Percentiles rank a stretch among this genome's conserved stretches.
Evolutionary conservation across 2,113 vertebrate species (phyloP).

Genomic region (Peromyscus polionotus): DNA sequence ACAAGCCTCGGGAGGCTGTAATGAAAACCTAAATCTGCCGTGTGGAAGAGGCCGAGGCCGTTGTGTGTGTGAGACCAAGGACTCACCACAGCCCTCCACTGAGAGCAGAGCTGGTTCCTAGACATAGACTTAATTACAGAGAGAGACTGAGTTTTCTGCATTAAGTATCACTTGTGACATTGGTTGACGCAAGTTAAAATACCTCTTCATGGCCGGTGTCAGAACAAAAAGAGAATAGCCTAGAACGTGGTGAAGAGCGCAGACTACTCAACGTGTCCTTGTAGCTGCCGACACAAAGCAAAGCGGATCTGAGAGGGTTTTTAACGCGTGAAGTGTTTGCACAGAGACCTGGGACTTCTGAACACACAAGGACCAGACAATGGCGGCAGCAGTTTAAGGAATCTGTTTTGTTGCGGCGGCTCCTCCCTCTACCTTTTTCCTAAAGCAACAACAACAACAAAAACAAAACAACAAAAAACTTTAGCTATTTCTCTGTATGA

Average conservation of each 20-base stretch:
- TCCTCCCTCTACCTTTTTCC: neutral
- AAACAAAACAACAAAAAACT: neutral
- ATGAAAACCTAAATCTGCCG: constrained; percentile 50
- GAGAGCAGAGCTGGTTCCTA: neutral
- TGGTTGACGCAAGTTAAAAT: constrained; percentile 55
- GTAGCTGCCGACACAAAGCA: constrained; percentile 43
- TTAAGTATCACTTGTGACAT: constrained; percentile 46
- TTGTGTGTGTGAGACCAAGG: constrained; percentile 18
- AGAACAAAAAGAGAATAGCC: constrained; percentile 65
- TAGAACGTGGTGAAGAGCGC: neutral
- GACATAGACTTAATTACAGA: constrained; percentile 47
- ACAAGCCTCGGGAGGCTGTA: constrained; percentile 36
- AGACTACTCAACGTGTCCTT: constrained; percentile 51
- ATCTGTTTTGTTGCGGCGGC: constrained; percentile 35
- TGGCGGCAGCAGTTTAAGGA: constrained; percentile 59
- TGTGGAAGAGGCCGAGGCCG: neutral
- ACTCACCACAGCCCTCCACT: neutral
- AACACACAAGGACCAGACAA: constrained; percentile 54
- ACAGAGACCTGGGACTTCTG: constrained; percentile 43
- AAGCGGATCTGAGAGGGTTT: constrained; percentile 9
- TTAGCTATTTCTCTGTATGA: neutral
- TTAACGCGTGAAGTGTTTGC: constrained; percentile 44
- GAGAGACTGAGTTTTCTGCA: constrained; percentile 51
- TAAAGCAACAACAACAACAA: no score
- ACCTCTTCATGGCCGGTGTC: constrained; percentile 13